phyloP scores from a whole-genome alignment of 2,113 vertebrate genomes.

The Cottus gobio region DNA sequence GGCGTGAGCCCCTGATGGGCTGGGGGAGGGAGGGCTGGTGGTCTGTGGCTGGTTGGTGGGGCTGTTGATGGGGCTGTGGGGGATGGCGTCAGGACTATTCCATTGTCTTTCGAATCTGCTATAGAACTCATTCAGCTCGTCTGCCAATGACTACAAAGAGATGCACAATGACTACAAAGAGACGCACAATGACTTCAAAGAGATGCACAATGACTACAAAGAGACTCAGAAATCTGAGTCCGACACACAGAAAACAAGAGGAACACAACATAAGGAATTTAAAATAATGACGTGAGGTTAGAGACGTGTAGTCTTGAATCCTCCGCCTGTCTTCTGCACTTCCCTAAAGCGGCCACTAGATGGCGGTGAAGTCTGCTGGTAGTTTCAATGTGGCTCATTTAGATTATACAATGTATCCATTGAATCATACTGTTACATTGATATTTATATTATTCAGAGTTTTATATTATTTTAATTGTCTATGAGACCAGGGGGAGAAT shows the following conservation, averaged over 20 bases:
- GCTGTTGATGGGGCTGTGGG: no score
- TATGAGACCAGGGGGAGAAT: no score
- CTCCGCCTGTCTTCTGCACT: not conserved
- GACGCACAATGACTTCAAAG: not conserved
- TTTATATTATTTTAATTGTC: no score
- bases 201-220: not conserved
- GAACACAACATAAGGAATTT: not conserved
- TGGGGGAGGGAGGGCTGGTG: no score
- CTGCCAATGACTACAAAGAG: not conserved
- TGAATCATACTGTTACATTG: not conserved
- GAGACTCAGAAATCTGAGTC: no score
- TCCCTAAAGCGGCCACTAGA: slow-evolving; percentile 29
- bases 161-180: not conserved
- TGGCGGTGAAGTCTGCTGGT: slow-evolving; percentile 30
- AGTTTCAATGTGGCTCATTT: not conserved
- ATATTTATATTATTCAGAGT: no score
- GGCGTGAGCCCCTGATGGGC: no score
- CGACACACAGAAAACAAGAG: no score
- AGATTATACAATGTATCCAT: not conserved
- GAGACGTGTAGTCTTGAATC: not conserved
- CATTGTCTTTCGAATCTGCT: no score
- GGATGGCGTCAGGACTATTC: no score
- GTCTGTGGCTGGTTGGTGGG: no score
- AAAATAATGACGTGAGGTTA: not conserved
- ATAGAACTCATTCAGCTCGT: no score